Conservation (phyloP, 2,113 vertebrate genomes). For the Bubo blakistoni region DNA sequence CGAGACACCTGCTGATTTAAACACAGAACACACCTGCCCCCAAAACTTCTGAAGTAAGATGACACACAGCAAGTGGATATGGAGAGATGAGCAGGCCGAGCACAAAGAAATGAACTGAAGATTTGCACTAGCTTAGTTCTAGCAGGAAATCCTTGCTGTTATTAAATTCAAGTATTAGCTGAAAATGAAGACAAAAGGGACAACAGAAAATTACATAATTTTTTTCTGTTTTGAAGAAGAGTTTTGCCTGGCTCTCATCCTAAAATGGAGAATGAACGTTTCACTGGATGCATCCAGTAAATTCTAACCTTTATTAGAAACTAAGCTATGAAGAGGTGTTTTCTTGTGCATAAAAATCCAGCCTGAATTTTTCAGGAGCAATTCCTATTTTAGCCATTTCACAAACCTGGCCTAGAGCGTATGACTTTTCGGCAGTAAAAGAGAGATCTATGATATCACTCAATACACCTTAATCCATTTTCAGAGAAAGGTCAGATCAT, state of each 20-base stretch:
- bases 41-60: background rate
- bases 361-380: background rate
- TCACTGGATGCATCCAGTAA: background rate
- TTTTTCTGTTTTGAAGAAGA: background rate
- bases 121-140: background rate
- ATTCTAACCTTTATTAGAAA: background rate
- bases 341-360: background rate
- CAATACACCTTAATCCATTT: background rate
- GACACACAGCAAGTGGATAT: background rate
- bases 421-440: background rate
- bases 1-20: background rate
- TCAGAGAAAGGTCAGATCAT: background rate
- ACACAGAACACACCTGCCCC: background rate
- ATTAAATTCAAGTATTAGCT: background rate
- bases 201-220: fast-evolving
- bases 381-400: background rate
- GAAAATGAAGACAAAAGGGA: background rate
- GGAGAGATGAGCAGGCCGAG: background rate
- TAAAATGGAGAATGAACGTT: background rate
- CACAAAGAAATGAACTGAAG: background rate
- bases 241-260: background rate
- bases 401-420: background rate
- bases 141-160: background rate
- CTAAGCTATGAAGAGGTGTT: background rate
- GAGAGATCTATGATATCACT: background rate